Base-by-base conservation (phyloP, 2,113 vertebrate genomes). In the Ceuthmochares aereus region DNA sequence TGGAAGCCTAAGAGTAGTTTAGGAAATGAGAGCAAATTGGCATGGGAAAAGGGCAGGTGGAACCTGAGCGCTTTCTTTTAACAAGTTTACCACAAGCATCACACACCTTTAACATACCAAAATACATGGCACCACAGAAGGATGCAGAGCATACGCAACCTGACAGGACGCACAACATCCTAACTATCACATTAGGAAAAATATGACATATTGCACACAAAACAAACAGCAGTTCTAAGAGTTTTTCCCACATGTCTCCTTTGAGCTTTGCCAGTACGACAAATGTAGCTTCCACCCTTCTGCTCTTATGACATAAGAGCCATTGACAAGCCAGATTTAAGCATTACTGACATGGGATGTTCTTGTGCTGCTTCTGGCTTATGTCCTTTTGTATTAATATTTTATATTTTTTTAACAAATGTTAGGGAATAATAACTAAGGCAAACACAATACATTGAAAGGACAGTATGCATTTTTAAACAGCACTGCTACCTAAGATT, bases 391-490 rank as follows among this genome's bases (percentile, higher is more conserved):
- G 32, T 25, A 86, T 63, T 66, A 86, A 66, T 73, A 76, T 58
- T 87, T 87, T 55, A 36, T 82, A 77, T 26, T 80, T 49, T 49
- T 49, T 49, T 49, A 49, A 66, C 14, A 43, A 13, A 2, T 20
- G 42, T 64, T 29, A 79, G n/a, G 66, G 88, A 90, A 92, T 80
- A 79, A 40, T 58, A 78, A 74, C 32, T 88, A 88, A 92, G 29
- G 79, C 37, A 84, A 63, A 80, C 12, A 69, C 32, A 30, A 80
- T 45, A n/a, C 36, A 73, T 80, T 93, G 55, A 84, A 92, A 88
- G 59, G 83, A 77, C 59, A 88, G 74, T n/a, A 92, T 80, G 34
- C 80, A 86, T 95, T 90, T 94, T 95, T 93, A 86, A 94, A 95
- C 29, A 92, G 51, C 55, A 55, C 3, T 95, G 85, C n/a, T 68